Evolutionary conservation across 2,113 vertebrate genomes (phyloP), one percentile per base, ranked within the genome.

Genomic region (Pteruthius melanotis): DNA sequence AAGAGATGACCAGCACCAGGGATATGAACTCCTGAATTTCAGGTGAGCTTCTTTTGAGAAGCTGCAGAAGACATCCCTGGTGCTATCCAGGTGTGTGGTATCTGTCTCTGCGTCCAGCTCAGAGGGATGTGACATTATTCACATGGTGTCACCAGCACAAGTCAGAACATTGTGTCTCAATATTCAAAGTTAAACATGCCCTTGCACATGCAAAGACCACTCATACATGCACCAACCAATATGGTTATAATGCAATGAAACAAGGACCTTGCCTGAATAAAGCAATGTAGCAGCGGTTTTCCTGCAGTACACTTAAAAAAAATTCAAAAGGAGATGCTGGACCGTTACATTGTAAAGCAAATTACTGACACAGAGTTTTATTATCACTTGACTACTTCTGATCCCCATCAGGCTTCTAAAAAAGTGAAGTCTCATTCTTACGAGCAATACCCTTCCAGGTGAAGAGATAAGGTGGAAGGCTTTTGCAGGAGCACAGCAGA

Each of bases 401-500:
- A 92, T 83, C 59, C 44, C 71, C 90, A 92, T 83, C 63, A 90
- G 2, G 24, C 74, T 91, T 94, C 88, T 82, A 79, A 92, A 85
- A 91, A 94, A 92, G 75, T 87, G 80, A 91, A 94, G 92, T 74
- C 70, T 93, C 45, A 7, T 76, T 95, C 79, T 65, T 91, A 77
- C 52, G 69, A 68, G 94, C 33, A 21, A 94, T 78, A 89, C 53
- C 68, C 91, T 60, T 65, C 84, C 93, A 96, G 94, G 94, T 96
- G 91, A 45, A 13, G 91, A 85, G 93, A 87, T 61, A 24, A 90
- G 35, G 94, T 68, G 13, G 94, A 92, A 96, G 33, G 72, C 31
- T 90, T 82, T 89, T 89, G 94, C 79, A 96, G 93, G 74, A 20
- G 27, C 80, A 86, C 83, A 94, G 52, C 89, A 96, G 92, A 72